Percentiles rank a stretch among this genome's conserved stretches.
phyloP scores from a whole-genome alignment of 2,797 vertebrate species.

The Acanthis flammea region DNA sequence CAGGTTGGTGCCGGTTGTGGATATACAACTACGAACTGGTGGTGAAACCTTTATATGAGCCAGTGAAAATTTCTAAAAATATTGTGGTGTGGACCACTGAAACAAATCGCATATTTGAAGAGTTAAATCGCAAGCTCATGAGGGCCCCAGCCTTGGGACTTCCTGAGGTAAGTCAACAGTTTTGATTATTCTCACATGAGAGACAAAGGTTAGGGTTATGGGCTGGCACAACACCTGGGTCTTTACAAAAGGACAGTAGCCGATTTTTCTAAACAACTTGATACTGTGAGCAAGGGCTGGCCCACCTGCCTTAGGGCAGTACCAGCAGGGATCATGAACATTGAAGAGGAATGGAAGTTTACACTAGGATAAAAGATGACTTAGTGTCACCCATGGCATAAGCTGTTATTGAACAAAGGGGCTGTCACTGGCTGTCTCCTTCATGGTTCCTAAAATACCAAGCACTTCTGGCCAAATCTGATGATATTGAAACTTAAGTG shows the following conservation, averaged over 20 bases:
- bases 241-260: neutral
- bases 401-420: neutral
- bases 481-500: neutral
- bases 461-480: neutral
- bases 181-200: too few relatives aligned
- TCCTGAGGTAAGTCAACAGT: too few relatives aligned
- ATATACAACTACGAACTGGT: too few relatives aligned
- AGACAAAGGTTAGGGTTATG: neutral
- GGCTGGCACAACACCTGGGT: neutral
- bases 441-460: neutral
- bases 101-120: too few relatives aligned
- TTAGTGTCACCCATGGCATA: neutral
- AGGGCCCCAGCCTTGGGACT: too few relatives aligned
- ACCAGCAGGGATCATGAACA: neutral
- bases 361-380: neutral
- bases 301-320: neutral
- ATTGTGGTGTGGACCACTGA: too few relatives aligned
- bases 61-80: too few relatives aligned
- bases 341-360: neutral
- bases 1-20: too few relatives aligned
- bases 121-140: too few relatives aligned
- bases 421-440: neutral
- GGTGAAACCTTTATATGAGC: too few relatives aligned
- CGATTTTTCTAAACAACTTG: neutral
- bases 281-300: neutral